Conservation (phyloP, 2,113 vertebrate species). For the Seriola dumerili region DNA sequence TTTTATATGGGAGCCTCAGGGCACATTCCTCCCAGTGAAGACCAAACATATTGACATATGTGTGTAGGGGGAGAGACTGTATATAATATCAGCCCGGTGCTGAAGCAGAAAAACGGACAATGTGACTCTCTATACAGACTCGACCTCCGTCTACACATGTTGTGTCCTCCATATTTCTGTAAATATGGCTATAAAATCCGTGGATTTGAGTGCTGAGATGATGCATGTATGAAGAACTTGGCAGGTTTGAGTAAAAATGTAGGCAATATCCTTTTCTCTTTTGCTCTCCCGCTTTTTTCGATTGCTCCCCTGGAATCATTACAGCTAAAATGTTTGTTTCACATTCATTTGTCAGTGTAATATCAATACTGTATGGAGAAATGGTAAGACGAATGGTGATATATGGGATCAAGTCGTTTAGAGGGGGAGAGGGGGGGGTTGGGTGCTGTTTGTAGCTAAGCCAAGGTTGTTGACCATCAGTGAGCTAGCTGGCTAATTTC, state of each 20-base stretch:
- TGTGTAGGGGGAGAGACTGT: constrained; percentile 73
- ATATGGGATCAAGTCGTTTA: constrained; percentile 65
- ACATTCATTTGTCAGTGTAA: constrained; percentile 60
- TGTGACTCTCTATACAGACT: constrained; percentile 31
- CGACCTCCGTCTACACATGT: constrained; percentile 15
- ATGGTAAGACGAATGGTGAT: constrained; percentile 56
- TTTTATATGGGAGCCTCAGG: constrained; percentile 83
- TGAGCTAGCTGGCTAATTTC: constrained; percentile 78
- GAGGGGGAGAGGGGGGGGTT: constrained; percentile 27
- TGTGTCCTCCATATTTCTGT: constrained; percentile 14
- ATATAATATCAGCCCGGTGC: constrained; percentile 66
- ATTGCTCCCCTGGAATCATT: constrained; percentile 49
- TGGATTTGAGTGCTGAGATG: constrained; percentile 14
- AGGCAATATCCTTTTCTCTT: constrained; percentile 33
- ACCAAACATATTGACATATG: constrained; percentile 84
- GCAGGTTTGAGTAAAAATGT: constrained; percentile 33
- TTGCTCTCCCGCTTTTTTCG: constrained; percentile 37
- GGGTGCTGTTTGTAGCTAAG: constrained; percentile 60
- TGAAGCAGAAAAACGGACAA: constrained; percentile 51
- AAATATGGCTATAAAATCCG: constrained; percentile 12
- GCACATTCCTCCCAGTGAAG: constrained; percentile 83
- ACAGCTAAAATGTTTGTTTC: constrained; percentile 45
- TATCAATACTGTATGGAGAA: constrained; percentile 52
- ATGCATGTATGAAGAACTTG: constrained; percentile 37
- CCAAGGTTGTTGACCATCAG: constrained; percentile 76